Percentiles rank a stretch among this genome's conserved stretches.
Conservation (phyloP, 2,888 invertebrate species). For the Drosophila aldrichi region DNA sequence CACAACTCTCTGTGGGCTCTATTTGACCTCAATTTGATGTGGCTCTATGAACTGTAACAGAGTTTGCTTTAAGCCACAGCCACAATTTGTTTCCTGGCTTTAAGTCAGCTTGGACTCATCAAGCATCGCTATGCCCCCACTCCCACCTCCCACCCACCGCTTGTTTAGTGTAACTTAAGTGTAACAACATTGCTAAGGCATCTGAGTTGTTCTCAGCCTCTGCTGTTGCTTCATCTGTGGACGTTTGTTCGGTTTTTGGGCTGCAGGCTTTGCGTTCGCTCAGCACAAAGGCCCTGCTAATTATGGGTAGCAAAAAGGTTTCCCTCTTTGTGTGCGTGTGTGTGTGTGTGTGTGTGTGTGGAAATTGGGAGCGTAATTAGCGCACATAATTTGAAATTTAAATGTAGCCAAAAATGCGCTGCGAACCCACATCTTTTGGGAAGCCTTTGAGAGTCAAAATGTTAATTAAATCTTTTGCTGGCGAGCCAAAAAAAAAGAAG, state of each 20-base stretch:
- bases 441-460: constrained; percentile 78
- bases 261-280: constrained; percentile 27
- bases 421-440: constrained; percentile 44
- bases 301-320: constrained; percentile 71
- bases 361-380: constrained; percentile 63
- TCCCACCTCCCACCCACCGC: no score
- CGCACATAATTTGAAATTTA: constrained; percentile 81
- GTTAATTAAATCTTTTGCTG: constrained; percentile 74
- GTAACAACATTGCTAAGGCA: constrained; percentile 56
- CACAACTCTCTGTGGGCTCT: not conserved
- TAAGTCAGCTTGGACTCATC: not conserved
- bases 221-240: constrained; percentile 5
- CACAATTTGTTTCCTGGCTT: constrained; percentile 3
- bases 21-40: constrained; percentile 35
- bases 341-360: constrained; percentile 25
- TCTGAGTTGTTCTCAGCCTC: constrained; percentile 20
- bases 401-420: constrained; percentile 75
- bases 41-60: constrained; percentile 25
- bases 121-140: not conserved
- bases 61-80: not conserved
- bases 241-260: constrained; percentile 13
- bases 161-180: not conserved
- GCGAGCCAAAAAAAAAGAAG: constrained; percentile 25
- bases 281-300: constrained; percentile 72
- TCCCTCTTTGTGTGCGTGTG: constrained; percentile 27